Base-by-base conservation (phyloP, 64 coral and sea anemone species). In the Dendronephthya gigantea region DNA sequence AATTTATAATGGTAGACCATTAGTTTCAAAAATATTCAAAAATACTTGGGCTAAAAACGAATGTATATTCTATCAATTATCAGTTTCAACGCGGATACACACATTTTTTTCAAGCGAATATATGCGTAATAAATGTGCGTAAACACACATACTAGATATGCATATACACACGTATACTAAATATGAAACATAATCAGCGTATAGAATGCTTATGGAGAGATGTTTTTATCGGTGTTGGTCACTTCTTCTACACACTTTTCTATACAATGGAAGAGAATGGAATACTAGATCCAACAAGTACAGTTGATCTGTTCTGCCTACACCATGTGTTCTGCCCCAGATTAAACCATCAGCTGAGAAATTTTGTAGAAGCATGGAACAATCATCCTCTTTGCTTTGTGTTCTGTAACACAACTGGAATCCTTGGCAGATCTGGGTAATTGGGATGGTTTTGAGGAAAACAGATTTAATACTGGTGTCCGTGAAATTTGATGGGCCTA, bases 401-500 rank as follows among this genome's bases (percentile, higher is more conserved):
- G n/a, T n/a, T n/a, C n/a, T n/a, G n/a, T n/a, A 74, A 74, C 13
- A 27, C 68, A 35, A 74, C 12, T 74, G 68, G 68, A 74, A 11
- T 74, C 68, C 68, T 30, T 74, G 33, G n/a, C 68, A 74, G 68
- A 74, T 74, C 13, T 74, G 68, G 68, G 0, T 27, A 30, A 27
- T 25, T 8, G n/a, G 2, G 30, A 35, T 74, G n/a, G 25, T 74
- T 27, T 27, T 19, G 14, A 74, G 32, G 68, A 74, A 25, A 74
- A 74, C 23, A 74, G 11, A 1, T 17, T 25, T 30, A 58, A 48
- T 92, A 90, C 89, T 28, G 69, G 81, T 90, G 89, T 81, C 9
- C 25, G 75, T 7, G 88, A 90, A 37, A 33, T 90, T 90, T 84
- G 84, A 85, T 41, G 29, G 59, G 19, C 82, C 83, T 50, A 47